phyloP scores from a whole-genome alignment of 2,113 vertebrate species.

The Glaucidium brasilianum region DNA sequence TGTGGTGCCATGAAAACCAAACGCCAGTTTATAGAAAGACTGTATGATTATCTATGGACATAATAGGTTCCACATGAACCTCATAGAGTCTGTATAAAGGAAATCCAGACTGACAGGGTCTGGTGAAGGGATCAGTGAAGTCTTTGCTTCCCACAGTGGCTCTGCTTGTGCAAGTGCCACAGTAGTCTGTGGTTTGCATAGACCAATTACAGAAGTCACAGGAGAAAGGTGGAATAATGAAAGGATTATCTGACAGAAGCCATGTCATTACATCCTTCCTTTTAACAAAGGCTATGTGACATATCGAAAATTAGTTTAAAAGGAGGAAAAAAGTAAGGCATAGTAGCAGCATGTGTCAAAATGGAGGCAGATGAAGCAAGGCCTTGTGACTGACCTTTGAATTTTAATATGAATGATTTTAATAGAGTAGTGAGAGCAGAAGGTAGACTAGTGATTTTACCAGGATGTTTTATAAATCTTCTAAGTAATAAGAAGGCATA shows the following conservation, averaged over 20 bases:
- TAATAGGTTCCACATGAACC: background rate
- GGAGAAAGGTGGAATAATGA: background rate
- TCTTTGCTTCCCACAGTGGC: background rate
- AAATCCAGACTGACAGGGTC: background rate
- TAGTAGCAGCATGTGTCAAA: background rate
- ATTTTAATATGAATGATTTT: background rate
- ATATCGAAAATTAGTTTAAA: background rate
- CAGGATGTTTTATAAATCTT: background rate
- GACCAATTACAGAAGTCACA: background rate
- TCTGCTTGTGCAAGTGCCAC: rapidly evolving
- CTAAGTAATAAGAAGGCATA: background rate
- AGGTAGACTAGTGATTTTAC: background rate
- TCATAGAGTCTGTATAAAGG: background rate
- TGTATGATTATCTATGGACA: background rate
- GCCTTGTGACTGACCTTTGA: background rate
- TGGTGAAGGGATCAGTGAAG: background rate
- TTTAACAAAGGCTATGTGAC: background rate
- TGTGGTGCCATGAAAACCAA: background rate
- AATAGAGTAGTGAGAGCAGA: background rate
- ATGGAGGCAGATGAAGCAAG: background rate
- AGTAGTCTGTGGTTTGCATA: background rate
- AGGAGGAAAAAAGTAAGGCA: background rate
- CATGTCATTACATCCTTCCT: background rate
- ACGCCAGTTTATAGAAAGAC: background rate
- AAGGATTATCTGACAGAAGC: background rate